Base-by-base conservation (phyloP, 2,797 vertebrate genomes). In the Cossypha heuglini region DNA sequence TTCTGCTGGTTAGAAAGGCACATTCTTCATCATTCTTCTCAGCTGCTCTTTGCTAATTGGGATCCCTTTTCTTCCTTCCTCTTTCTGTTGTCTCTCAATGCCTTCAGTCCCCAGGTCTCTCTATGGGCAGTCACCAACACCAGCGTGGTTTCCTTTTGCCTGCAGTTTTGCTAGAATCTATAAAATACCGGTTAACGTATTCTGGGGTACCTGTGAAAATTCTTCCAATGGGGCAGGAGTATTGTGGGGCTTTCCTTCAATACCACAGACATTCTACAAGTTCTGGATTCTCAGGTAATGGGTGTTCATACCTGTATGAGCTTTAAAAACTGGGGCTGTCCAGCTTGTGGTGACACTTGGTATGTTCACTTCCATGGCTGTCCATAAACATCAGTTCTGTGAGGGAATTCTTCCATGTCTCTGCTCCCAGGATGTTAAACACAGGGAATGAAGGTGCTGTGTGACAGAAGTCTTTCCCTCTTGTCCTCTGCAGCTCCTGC, bases 181-280 rank as follows among this genome's bases (percentile, higher is more conserved):
- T 59, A 45, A 81, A 55, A 81, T 16, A 13, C 1, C 3, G 7
- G 5, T 68, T 62, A 37, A 54, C 0, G 0, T 62, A 16, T 24
- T 19, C 35, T 21, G 24, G 13, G 16, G 11, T 29, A 33, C 51
- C 29, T 61, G 48, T 68, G 49, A 86, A 54, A 80, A 54, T 13
- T 7, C 35, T 82, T 75, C 54, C 38, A 48, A 0, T 3, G 13
- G 33, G 42, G 18, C 58, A 38, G 4, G 19, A 73, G 12, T 43
- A 10, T 4, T 22, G 29, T 11, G 55, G 38, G 38, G 28, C 21
- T 64, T 67, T 54, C 43, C 76, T 62, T 42, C n/a, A 29, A 11
- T 61, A n/a, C 20, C 59, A 33, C 17, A 62, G 61, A 40, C 48
- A 63, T n/a, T 48, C 49, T 42, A 29, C 49, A n/a, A 35, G 19